phyloP scores from a whole-genome alignment of 1,140 invertebrate genomes.

The Drosophila lacteicornis region DNA sequence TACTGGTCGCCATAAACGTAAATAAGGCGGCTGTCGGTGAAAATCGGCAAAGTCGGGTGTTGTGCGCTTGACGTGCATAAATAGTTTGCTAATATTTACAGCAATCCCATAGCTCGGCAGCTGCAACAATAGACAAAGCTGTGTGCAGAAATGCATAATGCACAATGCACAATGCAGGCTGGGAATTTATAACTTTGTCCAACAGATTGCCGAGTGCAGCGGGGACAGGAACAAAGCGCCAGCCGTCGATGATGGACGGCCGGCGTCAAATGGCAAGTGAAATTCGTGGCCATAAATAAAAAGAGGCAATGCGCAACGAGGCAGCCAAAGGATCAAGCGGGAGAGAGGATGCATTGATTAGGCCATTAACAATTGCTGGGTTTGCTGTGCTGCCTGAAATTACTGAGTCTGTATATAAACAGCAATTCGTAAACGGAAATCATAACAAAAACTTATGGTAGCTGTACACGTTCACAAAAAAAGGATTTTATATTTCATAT shows the following conservation, averaged over 20 bases:
- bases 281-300: constrained; percentile 75
- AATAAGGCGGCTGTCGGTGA: constrained; percentile 51
- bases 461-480: not conserved
- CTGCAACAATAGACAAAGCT: constrained; percentile 46
- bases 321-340: constrained; percentile 35
- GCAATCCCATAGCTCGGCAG: constrained; percentile 52
- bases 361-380: constrained; percentile 47
- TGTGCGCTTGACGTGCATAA: constrained; percentile 70
- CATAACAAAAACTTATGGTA: not conserved
- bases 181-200: constrained; percentile 72
- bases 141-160: constrained; percentile 31
- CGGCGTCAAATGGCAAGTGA: constrained; percentile 62
- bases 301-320: constrained; percentile 41
- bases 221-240: constrained; percentile 43
- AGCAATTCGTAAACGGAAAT: not conserved
- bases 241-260: constrained; percentile 61
- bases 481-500: not conserved
- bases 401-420: constrained; percentile 3
- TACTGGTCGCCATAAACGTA: constrained; percentile 54
- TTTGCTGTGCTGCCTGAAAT: not conserved
- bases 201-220: constrained; percentile 60
- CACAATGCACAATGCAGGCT: constrained; percentile 60
- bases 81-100: constrained; percentile 77
- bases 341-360: constrained; percentile 48
- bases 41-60: constrained; percentile 8